Percentiles rank a stretch among this genome's conserved stretches.
These are phyloP conservation scores for Labeo rohita DNA, from an alignment of 2,113 vertebrate genomes.

Conservation along the genomic window DNA sequence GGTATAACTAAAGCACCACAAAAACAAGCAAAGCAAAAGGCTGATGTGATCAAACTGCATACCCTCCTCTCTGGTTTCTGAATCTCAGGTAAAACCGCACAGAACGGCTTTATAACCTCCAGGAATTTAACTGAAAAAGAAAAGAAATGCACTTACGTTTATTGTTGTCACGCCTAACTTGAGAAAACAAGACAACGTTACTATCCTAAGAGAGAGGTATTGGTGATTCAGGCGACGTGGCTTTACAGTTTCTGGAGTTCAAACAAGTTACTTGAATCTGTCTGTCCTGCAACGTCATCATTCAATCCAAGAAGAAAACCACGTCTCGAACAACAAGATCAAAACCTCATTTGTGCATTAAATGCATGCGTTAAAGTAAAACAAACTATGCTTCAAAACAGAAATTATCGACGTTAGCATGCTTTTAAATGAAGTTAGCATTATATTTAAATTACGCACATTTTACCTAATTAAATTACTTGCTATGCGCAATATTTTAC, in stretches of 20 bases:
- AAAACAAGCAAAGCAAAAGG: not conserved
- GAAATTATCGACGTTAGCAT: no score
- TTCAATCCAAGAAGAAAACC: not conserved
- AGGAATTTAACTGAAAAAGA: slow-evolving; percentile 91
- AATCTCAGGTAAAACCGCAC: slow-evolving; percentile 96
- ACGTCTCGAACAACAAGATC: not conserved
- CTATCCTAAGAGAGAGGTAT: not conserved
- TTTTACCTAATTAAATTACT: not conserved
- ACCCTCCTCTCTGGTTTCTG: slow-evolving; percentile 99
- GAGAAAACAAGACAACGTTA: not conserved
- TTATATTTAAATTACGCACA: not conserved
- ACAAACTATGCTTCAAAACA: not conserved
- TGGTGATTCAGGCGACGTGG: not conserved
- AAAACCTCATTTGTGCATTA: not conserved
- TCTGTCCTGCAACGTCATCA: slow-evolving; percentile 53
- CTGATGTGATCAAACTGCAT: not conserved
- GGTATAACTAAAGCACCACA: not conserved
- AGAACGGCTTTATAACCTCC: slow-evolving; percentile 99
- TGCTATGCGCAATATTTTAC: not conserved
- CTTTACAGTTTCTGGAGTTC: not conserved
- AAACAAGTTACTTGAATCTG: not conserved
- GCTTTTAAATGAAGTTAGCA: not conserved
- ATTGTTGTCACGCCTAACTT: not conserved
- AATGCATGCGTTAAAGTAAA: not conserved
- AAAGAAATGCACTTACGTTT: slow-evolving; percentile 5